These are phyloP conservation scores for Linyphia triangularis DNA, from an alignment of 2,888 invertebrate species.

Conservation along the genomic window DNA sequence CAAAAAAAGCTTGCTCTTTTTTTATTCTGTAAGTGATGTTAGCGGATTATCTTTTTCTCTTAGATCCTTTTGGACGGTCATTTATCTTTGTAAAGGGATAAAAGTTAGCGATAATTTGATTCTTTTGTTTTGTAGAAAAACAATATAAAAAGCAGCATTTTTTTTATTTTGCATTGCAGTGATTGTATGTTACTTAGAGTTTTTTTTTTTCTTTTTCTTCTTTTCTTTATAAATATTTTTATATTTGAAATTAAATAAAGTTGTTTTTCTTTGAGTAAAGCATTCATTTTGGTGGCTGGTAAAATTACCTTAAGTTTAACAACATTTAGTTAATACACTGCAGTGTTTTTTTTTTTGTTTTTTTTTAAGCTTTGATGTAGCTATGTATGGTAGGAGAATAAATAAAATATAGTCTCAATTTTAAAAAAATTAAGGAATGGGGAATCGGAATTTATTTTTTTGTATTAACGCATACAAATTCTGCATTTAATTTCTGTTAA, in stretches of 20 bases:
- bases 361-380: no score
- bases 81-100: constrained; percentile 56
- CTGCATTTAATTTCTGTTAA: no score
- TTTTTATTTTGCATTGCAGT: not conserved
- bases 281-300: not conserved
- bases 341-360: no score
- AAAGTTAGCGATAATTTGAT: constrained; percentile 52
- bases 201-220: not conserved
- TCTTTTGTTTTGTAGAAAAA: constrained; percentile 12
- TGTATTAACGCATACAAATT: no score
- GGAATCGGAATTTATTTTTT: no score
- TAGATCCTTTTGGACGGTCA: constrained; percentile 10
- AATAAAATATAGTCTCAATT: no score
- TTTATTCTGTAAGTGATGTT: not conserved
- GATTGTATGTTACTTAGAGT: not conserved
- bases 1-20: constrained; percentile 12
- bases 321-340: no score
- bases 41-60: constrained; percentile 12
- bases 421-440: no score
- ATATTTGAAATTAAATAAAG: not conserved
- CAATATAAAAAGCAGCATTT: not conserved
- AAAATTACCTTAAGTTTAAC: no score
- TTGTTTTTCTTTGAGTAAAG: not conserved
- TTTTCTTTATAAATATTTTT: not conserved
- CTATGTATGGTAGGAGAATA: no score